Evolutionary conservation across 2,113 vertebrate genomes (phyloP).

Genomic region (Columba livia): DNA sequence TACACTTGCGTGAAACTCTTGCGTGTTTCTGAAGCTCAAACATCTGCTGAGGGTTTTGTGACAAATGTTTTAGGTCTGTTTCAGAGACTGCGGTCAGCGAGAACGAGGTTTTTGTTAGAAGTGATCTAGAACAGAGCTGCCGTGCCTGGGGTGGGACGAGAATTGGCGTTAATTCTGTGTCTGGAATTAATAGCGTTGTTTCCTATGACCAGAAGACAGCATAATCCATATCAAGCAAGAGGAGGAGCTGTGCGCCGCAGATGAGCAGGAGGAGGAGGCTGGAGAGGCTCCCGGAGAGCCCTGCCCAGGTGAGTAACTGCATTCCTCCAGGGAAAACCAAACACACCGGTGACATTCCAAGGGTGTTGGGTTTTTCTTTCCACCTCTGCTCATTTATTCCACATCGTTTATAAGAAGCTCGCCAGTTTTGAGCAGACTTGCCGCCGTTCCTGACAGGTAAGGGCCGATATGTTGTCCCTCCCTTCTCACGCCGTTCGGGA

Average conservation of each 20-base stretch:
- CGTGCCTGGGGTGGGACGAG: not conserved
- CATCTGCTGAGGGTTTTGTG: not conserved
- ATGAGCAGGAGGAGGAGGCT: not conserved
- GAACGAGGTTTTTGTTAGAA: not conserved
- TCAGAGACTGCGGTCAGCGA: not conserved
- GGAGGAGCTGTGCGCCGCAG: not conserved
- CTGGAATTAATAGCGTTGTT: not conserved
- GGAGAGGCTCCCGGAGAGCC: not conserved
- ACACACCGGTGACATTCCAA: not conserved
- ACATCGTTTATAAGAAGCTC: not conserved
- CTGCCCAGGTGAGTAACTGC: slow-evolving; percentile 46
- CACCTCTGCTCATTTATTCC: not conserved
- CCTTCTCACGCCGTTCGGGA: rapidly evolving
- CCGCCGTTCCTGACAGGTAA: rapidly evolving
- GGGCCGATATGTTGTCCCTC: not conserved
- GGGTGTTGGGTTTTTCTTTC: rapidly evolving
- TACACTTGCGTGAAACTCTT: not conserved
- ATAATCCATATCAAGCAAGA: slow-evolving; percentile 16
- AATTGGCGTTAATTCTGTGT: not conserved
- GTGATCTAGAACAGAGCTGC: not conserved
- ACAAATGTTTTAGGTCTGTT: not conserved
- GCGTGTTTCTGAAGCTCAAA: not conserved
- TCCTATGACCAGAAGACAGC: not conserved
- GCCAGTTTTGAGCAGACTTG: not conserved
- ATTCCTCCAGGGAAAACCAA: not conserved